Evolutionary conservation across 2,113 vertebrate species (phyloP).

Genomic region (Anoura caudifer): DNA sequence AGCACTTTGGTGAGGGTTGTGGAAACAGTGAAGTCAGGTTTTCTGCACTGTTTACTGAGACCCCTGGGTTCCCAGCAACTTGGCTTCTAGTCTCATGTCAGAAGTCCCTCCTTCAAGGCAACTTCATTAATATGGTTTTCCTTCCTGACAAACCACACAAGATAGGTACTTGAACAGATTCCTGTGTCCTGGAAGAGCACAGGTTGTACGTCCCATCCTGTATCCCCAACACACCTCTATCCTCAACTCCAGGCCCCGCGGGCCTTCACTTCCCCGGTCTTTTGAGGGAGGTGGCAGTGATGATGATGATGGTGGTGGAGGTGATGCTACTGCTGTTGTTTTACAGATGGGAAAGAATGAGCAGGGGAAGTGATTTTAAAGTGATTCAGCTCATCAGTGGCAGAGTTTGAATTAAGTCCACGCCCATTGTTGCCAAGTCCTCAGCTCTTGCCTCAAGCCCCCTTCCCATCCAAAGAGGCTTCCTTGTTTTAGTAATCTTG

Average conservation of each 20-base stretch:
- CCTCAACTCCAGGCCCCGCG: neutral
- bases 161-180: neutral
- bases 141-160: neutral
- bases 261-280: neutral
- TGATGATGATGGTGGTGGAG: neutral
- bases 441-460: neutral
- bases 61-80: neutral
- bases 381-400: neutral
- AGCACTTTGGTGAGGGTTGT: neutral
- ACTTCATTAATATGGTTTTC: neutral
- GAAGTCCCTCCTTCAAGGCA: neutral
- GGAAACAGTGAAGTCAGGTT: slow-evolving; percentile 44
- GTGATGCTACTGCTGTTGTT: neutral
- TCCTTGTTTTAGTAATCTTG: neutral
- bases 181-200: neutral
- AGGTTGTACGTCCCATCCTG: neutral
- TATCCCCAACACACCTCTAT: neutral
- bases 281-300: neutral
- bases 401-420: neutral
- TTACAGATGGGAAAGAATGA: neutral
- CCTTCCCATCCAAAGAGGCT: neutral
- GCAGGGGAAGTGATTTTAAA: neutral
- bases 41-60: slow-evolving; percentile 20
- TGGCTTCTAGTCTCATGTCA: neutral
- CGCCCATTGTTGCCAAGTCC: neutral